Percentiles rank a stretch among this genome's conserved stretches.
phyloP scores from a whole-genome alignment of 2,888 invertebrate species.

The Tenthredo mesomela region DNA sequence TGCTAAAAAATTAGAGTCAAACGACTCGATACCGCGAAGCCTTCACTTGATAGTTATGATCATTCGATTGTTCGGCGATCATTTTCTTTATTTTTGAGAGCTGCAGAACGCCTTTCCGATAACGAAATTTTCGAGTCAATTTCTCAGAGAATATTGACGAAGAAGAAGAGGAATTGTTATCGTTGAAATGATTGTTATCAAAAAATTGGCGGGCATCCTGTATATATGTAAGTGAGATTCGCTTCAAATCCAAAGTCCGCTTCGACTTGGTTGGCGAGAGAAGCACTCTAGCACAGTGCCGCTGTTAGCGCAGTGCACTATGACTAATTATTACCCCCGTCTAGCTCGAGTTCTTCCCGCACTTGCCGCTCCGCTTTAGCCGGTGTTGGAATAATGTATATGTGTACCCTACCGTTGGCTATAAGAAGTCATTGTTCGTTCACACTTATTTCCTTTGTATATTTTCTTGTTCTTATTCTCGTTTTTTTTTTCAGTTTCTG shows the following conservation, averaged over 20 bases:
- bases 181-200: constrained; percentile 11
- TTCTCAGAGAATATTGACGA: not conserved
- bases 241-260: constrained; percentile 40
- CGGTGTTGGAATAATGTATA: constrained; percentile 55
- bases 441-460: constrained; percentile 58
- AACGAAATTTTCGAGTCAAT: not conserved
- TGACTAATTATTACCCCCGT: constrained; percentile 73
- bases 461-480: constrained; percentile 4
- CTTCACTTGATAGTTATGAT: not conserved
- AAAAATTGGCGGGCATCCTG: constrained; percentile 43
- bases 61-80: not conserved
- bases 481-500: not conserved
- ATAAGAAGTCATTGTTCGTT: constrained; percentile 53
- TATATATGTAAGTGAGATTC: constrained; percentile 41
- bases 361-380: constrained; percentile 55
- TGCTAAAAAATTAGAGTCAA: not conserved
- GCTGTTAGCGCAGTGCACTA: constrained; percentile 77
- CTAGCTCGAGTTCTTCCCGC: constrained; percentile 58
- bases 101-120: not conserved
- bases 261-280: constrained; percentile 56
- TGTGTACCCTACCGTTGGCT: not conserved
- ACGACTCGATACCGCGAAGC: not conserved
- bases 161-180: not conserved
- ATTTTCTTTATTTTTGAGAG: not conserved
- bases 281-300: constrained; percentile 76